Conservation (phyloP, 2,888 invertebrate species). For the Beris chalybata region DNA sequence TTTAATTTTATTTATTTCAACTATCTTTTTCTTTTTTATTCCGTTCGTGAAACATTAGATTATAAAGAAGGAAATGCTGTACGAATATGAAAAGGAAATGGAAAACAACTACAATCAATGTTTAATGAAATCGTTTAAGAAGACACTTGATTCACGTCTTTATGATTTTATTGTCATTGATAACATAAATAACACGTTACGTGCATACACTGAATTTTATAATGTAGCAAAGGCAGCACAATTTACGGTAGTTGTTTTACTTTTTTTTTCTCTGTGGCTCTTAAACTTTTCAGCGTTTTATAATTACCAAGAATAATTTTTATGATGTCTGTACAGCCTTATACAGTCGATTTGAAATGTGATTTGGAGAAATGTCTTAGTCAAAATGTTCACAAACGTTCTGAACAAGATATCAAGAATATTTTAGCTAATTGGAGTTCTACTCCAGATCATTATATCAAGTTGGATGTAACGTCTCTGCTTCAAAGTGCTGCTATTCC, state of each 20-base stretch:
- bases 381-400: conserved; percentile 83
- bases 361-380: conserved; percentile 77
- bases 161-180: conserved; percentile 93
- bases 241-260: conserved; percentile 47
- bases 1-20: not conserved
- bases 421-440: conserved; percentile 72
- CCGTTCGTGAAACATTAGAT: conserved; percentile 44
- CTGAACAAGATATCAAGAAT: conserved; percentile 74
- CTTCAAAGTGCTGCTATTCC: conserved; percentile 81
- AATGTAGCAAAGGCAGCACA: conserved; percentile 70
- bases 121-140: conserved; percentile 85
- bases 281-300: not conserved
- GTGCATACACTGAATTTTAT: conserved; percentile 85
- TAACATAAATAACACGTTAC: conserved; percentile 81
- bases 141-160: conserved; percentile 85
- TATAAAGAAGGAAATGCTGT: conserved; percentile 58
- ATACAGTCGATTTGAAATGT: conserved; percentile 83
- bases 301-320: conserved; percentile 14
- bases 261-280: conserved; percentile 1
- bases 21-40: not conserved
- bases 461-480: conserved; percentile 79
- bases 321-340: conserved; percentile 65
- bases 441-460: conserved; percentile 79
- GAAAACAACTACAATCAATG: conserved; percentile 81
- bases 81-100: conserved; percentile 85